phyloP scores from a whole-genome alignment of 2,888 invertebrate species.

The Piscicola geometra region DNA sequence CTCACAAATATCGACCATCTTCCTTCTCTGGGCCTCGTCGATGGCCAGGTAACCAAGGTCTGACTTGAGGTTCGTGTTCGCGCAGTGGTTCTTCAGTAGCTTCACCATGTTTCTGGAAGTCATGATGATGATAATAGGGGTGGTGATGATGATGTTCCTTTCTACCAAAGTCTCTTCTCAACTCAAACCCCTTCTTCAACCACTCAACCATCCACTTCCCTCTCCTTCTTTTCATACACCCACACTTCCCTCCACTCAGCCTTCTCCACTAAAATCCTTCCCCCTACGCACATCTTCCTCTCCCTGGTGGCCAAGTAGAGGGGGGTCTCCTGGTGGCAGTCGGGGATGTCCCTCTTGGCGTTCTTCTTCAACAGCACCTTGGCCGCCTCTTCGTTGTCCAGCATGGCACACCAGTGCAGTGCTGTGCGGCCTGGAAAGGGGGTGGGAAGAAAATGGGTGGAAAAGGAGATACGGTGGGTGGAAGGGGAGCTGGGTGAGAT shows the following conservation, averaged over 20 bases:
- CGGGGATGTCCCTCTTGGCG: slow-evolving; percentile 92
- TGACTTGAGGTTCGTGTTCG: slow-evolving; percentile 93
- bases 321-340: slow-evolving; percentile 94
- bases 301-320: slow-evolving; percentile 91
- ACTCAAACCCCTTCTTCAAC: background rate
- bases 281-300: slow-evolving; percentile 62
- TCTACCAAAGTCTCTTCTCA: background rate
- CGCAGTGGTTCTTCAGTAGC: slow-evolving; percentile 81
- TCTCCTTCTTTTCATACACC: background rate
- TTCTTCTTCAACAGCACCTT: slow-evolving; percentile 76
- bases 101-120: slow-evolving; percentile 79
- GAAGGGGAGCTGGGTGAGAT: too few relatives aligned
- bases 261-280: too few relatives aligned
- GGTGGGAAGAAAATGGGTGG: too few relatives aligned
- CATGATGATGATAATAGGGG: background rate
- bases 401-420: slow-evolving; percentile 94
- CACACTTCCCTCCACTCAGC: too few relatives aligned
- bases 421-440: slow-evolving; percentile 70
- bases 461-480: too few relatives aligned
- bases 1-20: slow-evolving; percentile 87
- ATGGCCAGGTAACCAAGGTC: slow-evolving; percentile 92
- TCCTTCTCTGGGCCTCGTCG: slow-evolving; percentile 84
- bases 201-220: background rate
- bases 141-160: background rate
- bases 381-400: slow-evolving; percentile 89